Percentiles rank a stretch among this genome's conserved stretches.
Conservation (phyloP, 2,113 vertebrate species). For the Rhinoptilus africanus region DNA sequence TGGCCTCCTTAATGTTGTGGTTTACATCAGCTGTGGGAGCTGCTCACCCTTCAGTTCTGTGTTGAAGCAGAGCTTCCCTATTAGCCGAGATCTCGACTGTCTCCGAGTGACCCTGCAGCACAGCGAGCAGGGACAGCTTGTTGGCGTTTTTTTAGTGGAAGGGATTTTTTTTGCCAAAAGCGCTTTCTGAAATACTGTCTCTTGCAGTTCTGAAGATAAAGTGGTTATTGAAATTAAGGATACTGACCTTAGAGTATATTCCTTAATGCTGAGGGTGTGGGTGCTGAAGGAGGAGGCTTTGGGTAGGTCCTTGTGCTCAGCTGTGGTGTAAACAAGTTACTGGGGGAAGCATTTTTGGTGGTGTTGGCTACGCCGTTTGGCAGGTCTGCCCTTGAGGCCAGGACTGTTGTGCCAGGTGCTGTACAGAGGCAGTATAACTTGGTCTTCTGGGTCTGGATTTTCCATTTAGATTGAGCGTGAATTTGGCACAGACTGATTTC, state of each 20-base stretch:
- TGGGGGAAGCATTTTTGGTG: neutral
- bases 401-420: neutral
- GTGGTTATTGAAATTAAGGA: neutral
- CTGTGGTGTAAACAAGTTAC: neutral
- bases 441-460: neutral
- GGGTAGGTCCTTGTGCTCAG: neutral
- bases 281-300: neutral
- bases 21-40: neutral
- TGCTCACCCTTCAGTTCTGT: neutral
- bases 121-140: neutral
- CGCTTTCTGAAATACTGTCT: neutral
- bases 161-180: neutral
- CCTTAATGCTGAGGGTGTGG: neutral
- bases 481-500: neutral
- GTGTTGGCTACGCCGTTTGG: neutral
- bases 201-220: neutral
- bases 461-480: neutral
- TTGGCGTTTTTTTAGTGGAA: neutral
- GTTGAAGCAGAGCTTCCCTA: neutral
- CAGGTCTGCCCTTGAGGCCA: neutral
- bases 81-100: fast-evolving
- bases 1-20: neutral
- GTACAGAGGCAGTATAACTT: neutral
- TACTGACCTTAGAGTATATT: neutral
- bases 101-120: neutral